A percentile compares a stretch with the other conserved stretches of the same genome.
Evolutionary conservation across 2,113 vertebrate species (phyloP).

Genomic region (Sitta europaea): DNA sequence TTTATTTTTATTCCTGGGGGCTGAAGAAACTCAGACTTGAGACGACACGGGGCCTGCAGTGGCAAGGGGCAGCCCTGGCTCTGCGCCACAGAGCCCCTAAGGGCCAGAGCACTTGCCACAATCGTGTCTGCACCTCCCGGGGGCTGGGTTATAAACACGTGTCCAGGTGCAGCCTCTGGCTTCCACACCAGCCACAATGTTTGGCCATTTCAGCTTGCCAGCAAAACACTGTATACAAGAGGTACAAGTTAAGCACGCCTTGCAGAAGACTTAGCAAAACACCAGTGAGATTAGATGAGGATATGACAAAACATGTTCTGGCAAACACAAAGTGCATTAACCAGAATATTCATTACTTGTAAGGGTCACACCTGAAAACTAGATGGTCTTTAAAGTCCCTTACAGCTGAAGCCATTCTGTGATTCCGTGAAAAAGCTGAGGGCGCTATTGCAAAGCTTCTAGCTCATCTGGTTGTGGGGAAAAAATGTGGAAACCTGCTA

Average conservation of each 20-base stretch:
- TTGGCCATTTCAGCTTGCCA: not conserved
- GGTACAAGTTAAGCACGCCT: not conserved
- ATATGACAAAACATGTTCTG: not conserved
- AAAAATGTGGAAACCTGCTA: not conserved
- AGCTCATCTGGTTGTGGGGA: rapidly evolving
- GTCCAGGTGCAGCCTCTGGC: not conserved
- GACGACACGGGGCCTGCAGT: rapidly evolving
- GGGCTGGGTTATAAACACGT: rapidly evolving
- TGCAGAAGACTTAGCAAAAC: not conserved
- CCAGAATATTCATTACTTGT: not conserved
- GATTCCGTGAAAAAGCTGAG: not conserved
- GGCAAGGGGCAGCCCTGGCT: not conserved
- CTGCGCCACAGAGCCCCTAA: rapidly evolving
- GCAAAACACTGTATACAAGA: not conserved
- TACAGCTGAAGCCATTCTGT: not conserved
- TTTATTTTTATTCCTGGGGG: not conserved
- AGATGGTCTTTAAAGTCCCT: not conserved
- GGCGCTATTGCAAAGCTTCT: not conserved
- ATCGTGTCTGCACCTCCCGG: rapidly evolving
- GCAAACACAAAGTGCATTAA: not conserved
- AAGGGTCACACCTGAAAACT: not conserved
- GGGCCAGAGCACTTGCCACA: not conserved
- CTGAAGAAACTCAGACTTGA: not conserved
- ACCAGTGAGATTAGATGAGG: not conserved
- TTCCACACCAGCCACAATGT: not conserved